Evolutionary conservation across 2,888 invertebrate genomes (phyloP).

Genomic region (Crossocerus cetratus): DNA sequence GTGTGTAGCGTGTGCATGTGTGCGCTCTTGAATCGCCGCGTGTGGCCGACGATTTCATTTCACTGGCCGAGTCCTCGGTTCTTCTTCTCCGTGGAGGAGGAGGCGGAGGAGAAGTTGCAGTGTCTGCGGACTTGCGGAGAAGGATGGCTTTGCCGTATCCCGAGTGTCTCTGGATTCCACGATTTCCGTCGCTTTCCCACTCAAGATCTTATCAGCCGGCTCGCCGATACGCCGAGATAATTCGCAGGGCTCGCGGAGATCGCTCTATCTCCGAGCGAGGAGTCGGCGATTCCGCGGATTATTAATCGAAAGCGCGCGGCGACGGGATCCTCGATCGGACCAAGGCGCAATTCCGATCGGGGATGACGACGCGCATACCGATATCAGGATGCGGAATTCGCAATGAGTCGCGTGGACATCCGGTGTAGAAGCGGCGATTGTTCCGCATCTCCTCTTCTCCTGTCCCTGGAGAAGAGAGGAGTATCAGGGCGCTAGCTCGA

Average conservation of each 20-base stretch:
- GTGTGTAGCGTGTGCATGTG: constrained; percentile 31
- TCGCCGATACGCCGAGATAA: neutral
- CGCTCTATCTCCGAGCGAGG: no score
- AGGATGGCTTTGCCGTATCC: neutral
- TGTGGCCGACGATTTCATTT: constrained; percentile 3
- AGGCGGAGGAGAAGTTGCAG: constrained; percentile 1
- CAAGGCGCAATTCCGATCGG: no score
- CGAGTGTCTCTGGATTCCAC: neutral
- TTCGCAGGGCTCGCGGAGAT: neutral
- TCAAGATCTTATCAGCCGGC: neutral
- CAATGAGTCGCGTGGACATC: neutral
- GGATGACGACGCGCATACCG: neutral
- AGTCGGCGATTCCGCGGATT: neutral
- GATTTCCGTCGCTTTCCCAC: neutral
- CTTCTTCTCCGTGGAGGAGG: no score
- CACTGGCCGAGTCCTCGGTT: neutral
- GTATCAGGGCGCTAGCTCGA: neutral
- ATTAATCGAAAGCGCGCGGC: neutral
- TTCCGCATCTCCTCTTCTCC: neutral
- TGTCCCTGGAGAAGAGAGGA: neutral
- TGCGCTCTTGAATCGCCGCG: constrained; percentile 23
- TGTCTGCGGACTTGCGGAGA: neutral
- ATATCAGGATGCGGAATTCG: neutral
- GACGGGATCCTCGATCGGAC: neutral
- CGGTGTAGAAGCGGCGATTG: neutral